Percentiles rank a stretch among this genome's conserved stretches.
Evolutionary conservation across 2,113 vertebrate species (phyloP).

Genomic region (Ctenomys sociabilis): DNA sequence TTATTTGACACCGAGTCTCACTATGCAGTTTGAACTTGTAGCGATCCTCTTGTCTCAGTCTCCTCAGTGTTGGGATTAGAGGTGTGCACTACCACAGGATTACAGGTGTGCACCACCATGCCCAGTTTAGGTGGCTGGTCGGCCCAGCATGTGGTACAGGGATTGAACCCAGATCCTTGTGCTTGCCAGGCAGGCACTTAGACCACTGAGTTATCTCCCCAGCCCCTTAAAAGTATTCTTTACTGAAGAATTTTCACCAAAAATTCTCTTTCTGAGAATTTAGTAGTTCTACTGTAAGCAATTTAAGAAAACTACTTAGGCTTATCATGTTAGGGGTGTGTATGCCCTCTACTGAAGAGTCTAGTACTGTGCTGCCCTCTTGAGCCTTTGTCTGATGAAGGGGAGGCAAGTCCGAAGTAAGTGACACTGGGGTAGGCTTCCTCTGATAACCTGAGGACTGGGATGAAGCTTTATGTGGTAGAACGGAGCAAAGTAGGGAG

Average conservation of each 20-base stretch:
- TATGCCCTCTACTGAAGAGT: neutral
- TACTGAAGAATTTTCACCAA: neutral
- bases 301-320: constrained; percentile 8
- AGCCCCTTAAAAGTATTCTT: constrained; percentile 16
- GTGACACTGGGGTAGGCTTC: neutral
- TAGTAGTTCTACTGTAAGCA: constrained; percentile 3
- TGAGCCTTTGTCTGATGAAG: neutral
- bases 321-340: neutral
- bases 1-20: too few relatives aligned
- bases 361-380: neutral
- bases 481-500: neutral
- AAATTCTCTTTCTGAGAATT: constrained; percentile 49
- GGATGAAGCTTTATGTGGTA: neutral
- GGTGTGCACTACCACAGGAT: too few relatives aligned
- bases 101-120: too few relatives aligned
- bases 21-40: too few relatives aligned
- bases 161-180: too few relatives aligned
- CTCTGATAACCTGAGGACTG: neutral
- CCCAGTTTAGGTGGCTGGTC: too few relatives aligned
- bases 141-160: too few relatives aligned
- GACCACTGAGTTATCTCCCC: too few relatives aligned
- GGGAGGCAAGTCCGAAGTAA: neutral
- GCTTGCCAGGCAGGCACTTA: too few relatives aligned
- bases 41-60: too few relatives aligned
- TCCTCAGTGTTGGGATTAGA: too few relatives aligned